These are phyloP conservation scores for Diplodus sargus DNA, from an alignment of 2,797 vertebrate species.

Conservation along the genomic window DNA sequence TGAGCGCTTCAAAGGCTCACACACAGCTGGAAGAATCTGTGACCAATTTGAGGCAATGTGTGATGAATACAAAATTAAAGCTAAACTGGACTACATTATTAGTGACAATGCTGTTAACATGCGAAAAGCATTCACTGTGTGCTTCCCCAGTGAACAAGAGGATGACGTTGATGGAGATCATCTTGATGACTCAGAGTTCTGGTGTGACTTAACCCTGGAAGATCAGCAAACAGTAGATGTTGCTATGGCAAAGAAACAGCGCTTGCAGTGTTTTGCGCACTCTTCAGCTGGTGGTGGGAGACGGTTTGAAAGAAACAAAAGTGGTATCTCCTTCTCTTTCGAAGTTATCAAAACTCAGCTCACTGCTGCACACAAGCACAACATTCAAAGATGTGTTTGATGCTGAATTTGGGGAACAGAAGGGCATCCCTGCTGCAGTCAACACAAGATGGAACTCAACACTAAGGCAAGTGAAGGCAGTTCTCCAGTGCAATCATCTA, in stretches of 20 bases:
- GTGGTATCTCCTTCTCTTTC: conserved; percentile 33
- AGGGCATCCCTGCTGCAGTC: conserved; percentile 49
- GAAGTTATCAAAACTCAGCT: conserved; percentile 53
- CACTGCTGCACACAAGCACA: conserved; percentile 48
- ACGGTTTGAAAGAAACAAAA: conserved; percentile 59
- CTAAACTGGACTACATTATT: background rate
- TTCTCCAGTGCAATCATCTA: conserved; percentile 43
- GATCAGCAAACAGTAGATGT: conserved; percentile 52
- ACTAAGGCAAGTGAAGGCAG: conserved; percentile 52
- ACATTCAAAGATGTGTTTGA: conserved; percentile 60
- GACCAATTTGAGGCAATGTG: background rate
- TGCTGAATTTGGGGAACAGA: conserved; percentile 47
- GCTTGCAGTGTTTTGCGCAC: conserved; percentile 50
- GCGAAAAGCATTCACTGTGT: conserved; percentile 19
- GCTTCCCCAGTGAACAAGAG: conserved; percentile 29
- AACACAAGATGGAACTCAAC: conserved; percentile 58
- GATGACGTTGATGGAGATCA: conserved; percentile 30
- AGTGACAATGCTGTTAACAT: background rate
- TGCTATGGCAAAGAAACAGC: conserved; percentile 48
- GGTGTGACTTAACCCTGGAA: conserved; percentile 48
- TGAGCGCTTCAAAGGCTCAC: background rate
- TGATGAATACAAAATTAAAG: background rate
- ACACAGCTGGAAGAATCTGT: background rate
- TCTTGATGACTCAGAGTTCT: conserved; percentile 36
- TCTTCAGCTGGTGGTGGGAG: conserved; percentile 58